Evolutionary conservation across 2,888 invertebrate species (phyloP), one percentile per base, ranked within the genome.

Genomic region (Cheilosia vulpina): DNA sequence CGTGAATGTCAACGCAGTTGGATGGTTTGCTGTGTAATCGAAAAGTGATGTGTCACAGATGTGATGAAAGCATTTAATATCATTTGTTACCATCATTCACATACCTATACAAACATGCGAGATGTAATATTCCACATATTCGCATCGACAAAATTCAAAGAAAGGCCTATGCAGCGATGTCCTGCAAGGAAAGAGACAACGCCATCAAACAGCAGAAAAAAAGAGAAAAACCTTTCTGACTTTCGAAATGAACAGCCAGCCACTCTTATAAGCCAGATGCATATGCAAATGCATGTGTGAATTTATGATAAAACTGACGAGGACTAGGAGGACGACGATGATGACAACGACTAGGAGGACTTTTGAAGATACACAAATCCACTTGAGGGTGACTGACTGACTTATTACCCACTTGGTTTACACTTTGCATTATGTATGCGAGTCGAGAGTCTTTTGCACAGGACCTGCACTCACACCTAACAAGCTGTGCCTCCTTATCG

Each of bases 331-430:
- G 65, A 41, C 24, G 38, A 58, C 55, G 24, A 45, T n/a, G 34
- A 62, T 27, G 41, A 53, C 55, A 21, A 38, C 53, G 57, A 47
- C 58, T 21, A 66, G 34, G 68, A 63, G 53, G 76, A 85, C 81
- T 85, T 73, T 79, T 71, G 60, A 69, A 75, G 84, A 81, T 80
- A 76, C 75, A 85, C 75, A 85, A 79, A 87, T 76, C 87, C 87
- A 87, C 87, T 87, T 87, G 87, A 87, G 81, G 80, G 88, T 87
- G 87, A 88, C 88, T 88, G 88, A 87, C 87, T 87, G 88, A 88
- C 87, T 88, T 88, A 88, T 88, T 88, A 87, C 88, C 88, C 87
- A 87, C 88, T 88, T 83, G 87, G 87, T 87, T 88, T 87, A 84
- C 87, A 87, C 87, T 88, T 88, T 88, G 87, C 87, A 88, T 87